Evolutionary conservation across 2,113 vertebrate species (phyloP).

Genomic region (Aptenodytes patagonicus): DNA sequence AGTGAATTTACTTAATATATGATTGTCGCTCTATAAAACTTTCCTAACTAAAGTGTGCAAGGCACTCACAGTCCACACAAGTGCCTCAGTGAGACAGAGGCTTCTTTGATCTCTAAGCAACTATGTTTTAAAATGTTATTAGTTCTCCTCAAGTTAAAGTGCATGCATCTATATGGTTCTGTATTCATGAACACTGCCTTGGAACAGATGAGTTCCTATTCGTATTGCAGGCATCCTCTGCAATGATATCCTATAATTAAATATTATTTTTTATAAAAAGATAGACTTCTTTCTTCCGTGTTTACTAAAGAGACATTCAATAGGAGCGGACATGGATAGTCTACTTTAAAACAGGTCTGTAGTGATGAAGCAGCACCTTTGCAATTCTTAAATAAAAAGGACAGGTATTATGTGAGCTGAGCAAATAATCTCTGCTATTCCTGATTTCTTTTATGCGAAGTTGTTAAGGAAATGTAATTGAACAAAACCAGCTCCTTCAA

Average conservation of each 20-base stretch:
- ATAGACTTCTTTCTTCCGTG: background rate
- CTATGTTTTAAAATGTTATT: background rate
- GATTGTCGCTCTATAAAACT: background rate
- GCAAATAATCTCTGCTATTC: background rate
- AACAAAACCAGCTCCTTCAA: background rate
- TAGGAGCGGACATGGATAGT: background rate
- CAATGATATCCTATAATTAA: background rate
- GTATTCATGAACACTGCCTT: background rate
- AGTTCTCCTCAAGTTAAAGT: background rate
- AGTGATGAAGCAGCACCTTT: background rate
- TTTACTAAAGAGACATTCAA: background rate
- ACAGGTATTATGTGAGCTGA: background rate
- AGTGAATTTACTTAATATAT: background rate
- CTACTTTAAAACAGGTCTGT: background rate
- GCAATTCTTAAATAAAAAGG: background rate
- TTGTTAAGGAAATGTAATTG: background rate
- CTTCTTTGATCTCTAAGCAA: background rate
- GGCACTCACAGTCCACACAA: background rate
- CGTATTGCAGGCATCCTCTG: background rate
- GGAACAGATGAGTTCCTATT: background rate
- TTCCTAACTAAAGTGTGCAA: background rate
- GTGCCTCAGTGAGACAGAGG: background rate
- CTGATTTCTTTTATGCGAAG: background rate
- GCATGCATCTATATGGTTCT: background rate
- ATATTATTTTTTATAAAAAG: background rate